These are phyloP conservation scores for Cylloceria caligata DNA, from an alignment of 2,888 invertebrate species.

Conservation along the genomic window DNA sequence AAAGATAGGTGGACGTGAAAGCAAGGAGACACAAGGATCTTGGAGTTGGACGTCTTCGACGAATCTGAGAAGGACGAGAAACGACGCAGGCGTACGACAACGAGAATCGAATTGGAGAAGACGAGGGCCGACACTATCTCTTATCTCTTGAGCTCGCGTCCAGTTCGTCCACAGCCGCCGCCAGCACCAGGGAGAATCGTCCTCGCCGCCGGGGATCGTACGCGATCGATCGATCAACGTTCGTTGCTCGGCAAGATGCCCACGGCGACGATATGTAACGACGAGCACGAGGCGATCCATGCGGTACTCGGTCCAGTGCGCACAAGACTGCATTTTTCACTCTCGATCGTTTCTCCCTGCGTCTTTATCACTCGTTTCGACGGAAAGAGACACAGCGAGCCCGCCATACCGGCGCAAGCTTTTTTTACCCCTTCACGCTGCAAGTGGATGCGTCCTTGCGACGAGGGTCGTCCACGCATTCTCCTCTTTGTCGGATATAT, in stretches of 20 bases:
- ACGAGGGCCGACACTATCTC: conserved; percentile 28
- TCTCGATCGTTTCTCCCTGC: conserved; percentile 52
- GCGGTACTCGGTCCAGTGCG: conserved; percentile 63
- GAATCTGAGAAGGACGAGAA: conserved; percentile 19
- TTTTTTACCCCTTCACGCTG: conserved; percentile 10
- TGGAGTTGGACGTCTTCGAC: conserved; percentile 25
- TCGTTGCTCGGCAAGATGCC: conserved; percentile 56
- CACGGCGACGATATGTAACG: conserved; percentile 56
- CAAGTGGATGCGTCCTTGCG: neutral
- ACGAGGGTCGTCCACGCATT: neutral
- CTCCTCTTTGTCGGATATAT: neutral
- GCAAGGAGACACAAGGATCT: conserved; percentile 37
- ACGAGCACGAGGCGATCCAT: conserved; percentile 63
- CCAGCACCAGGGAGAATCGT: conserved; percentile 29
- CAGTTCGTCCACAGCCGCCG: conserved; percentile 15
- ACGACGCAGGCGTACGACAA: conserved; percentile 16
- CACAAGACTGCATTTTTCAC: conserved; percentile 62
- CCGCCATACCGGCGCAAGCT: neutral
- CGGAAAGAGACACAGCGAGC: neutral
- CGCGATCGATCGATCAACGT: conserved; percentile 79
- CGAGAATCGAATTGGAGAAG: conserved; percentile 11
- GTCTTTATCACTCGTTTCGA: conserved; percentile 55
- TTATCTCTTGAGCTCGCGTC: conserved; percentile 35
- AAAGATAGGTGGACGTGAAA: conserved; percentile 54
- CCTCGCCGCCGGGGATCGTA: conserved; percentile 57